Base-by-base conservation (phyloP, 2,797 vertebrate genomes). In the Galagoides demidoff region DNA sequence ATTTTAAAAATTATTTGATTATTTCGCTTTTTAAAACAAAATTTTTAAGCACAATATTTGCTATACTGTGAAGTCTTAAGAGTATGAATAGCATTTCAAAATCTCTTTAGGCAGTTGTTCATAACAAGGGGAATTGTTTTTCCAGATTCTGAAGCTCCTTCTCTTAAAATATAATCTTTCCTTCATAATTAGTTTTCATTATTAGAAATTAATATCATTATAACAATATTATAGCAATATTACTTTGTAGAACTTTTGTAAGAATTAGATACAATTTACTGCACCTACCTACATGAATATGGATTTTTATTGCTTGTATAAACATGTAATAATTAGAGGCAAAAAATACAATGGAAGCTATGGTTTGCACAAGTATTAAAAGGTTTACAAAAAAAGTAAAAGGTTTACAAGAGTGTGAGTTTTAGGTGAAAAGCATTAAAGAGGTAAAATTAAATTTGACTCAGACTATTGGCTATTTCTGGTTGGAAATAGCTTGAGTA, bases 181-280 rank as follows among this genome's bases (percentile, higher is more conserved):
- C 88, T 92, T 89, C 22, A n/a, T 92, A 73, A 73, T 86, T 94
- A 96, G 64, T 88, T 96, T 95, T 96, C n/a, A 66, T 89, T 95
- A 37, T 29, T 92, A 39, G 22, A 94, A 83, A 94, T 92, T 92
- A 73, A 59, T 95, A 77, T 77, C 55, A 89, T 87, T 81, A 61
- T 77, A 95, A 55, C 52, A 85, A 16, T 61, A 81, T 81, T 19
- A 81, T 71, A 64, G 68, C 10, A 85, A 34, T 43, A 90, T 61
- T 84, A 39, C 34, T 79, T 87, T 79, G 71, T 86, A 68, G 86
- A 85, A 70, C 64, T 31, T 91, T 95, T 95, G 61, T n/a, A 89
- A 64, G 27, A 79, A 71, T 31, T 84, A 8, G 85, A 87, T 95
- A 79, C 31, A 77, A 22, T 83, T 90, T 92, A 90, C 73, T 93